Percentiles rank a stretch among this genome's conserved stretches.
Evolutionary conservation across 2,113 vertebrate species (phyloP).

Genomic region (Pycnonotus jocosus): DNA sequence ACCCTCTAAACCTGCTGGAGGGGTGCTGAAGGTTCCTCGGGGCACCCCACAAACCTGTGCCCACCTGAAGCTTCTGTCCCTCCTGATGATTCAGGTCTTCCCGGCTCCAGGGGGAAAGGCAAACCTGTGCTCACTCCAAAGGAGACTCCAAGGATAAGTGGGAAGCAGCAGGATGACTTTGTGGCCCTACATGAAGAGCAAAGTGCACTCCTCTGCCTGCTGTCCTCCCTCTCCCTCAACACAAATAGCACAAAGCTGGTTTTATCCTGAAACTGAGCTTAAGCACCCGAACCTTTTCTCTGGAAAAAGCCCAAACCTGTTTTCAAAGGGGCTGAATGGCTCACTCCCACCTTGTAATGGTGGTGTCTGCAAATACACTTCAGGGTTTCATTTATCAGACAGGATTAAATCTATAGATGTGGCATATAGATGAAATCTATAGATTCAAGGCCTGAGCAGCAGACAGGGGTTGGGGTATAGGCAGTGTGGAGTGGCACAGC

Average conservation of each 20-base stretch:
- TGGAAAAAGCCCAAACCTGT: background rate
- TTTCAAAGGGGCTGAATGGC: background rate
- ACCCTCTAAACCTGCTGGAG: background rate
- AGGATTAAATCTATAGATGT: background rate
- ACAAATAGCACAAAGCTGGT: background rate
- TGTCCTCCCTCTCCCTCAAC: background rate
- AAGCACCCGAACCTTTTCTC: background rate
- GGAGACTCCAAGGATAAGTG: background rate
- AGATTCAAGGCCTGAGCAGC: background rate
- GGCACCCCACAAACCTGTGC: background rate
- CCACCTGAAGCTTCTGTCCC: background rate
- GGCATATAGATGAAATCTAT: background rate
- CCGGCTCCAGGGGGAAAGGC: background rate
- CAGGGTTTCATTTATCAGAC: background rate
- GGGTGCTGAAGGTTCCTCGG: background rate
- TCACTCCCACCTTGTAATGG: background rate
- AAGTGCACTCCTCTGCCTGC: rapidly evolving
- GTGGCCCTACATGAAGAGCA: background rate
- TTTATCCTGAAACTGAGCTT: background rate
- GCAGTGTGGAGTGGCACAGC: background rate
- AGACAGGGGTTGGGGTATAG: background rate
- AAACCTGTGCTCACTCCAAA: background rate
- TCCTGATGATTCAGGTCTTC: background rate
- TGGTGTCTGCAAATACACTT: background rate
- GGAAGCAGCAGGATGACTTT: background rate